Conservation (phyloP, 2,888 invertebrate species). For the Caenorhabditis macrosperma region DNA sequence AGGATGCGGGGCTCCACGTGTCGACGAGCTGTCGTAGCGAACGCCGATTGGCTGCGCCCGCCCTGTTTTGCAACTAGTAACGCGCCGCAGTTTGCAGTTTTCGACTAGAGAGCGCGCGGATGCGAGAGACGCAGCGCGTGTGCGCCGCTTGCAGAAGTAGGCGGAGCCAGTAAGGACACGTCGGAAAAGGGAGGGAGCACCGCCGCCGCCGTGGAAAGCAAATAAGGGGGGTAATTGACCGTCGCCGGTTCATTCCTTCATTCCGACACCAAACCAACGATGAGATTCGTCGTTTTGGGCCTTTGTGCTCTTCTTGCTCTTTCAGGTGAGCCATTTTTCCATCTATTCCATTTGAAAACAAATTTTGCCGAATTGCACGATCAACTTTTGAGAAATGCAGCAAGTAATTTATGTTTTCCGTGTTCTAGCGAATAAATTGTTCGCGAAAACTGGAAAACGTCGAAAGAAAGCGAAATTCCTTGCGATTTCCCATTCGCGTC, state of each 20-base stretch:
- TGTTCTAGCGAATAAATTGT: too few relatives aligned
- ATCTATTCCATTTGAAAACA: neutral
- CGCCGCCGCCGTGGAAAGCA: conserved; percentile 10
- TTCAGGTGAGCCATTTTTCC: conserved; percentile 44
- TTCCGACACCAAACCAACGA: conserved; percentile 18
- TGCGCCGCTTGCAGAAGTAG: conserved; percentile 47
- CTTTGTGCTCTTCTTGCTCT: conserved; percentile 56
- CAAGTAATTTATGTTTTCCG: too few relatives aligned
- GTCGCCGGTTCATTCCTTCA: conserved; percentile 28
- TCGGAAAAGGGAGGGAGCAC: conserved; percentile 32
- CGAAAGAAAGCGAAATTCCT: too few relatives aligned
- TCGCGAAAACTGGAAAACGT: too few relatives aligned
- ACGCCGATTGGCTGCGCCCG: conserved; percentile 26
- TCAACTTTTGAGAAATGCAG: too few relatives aligned
- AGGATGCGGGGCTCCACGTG: conserved; percentile 51
- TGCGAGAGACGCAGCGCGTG: conserved; percentile 23
- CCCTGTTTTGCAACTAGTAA: conserved; percentile 48
- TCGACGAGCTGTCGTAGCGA: conserved; percentile 15
- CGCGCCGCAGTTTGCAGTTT: conserved; percentile 57
- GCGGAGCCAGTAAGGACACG: conserved; percentile 52
- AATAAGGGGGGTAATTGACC: conserved; percentile 53
- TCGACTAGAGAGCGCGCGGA: conserved; percentile 9
- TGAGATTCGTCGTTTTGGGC: conserved; percentile 52
- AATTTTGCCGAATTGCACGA: too few relatives aligned
- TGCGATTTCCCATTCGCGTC: too few relatives aligned